Evolutionary conservation across 2,888 invertebrate genomes (phyloP).

Genomic region (Catocala fraxini): DNA sequence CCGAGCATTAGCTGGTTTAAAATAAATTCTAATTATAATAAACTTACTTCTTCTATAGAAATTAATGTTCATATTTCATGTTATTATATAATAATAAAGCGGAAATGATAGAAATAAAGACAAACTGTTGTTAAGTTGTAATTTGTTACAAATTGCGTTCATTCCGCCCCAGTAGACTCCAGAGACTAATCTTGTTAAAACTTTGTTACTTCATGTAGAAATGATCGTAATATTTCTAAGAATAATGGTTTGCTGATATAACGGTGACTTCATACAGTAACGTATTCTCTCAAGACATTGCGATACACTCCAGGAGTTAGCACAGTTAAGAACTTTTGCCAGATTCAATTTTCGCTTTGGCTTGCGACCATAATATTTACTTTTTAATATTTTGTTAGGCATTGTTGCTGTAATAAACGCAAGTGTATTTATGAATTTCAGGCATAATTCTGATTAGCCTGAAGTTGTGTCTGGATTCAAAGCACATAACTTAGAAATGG

Average conservation of each 20-base stretch:
- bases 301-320: conserved; percentile 2
- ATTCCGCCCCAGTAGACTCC: conserved; percentile 54
- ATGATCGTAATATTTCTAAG: conserved; percentile 32
- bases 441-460: no score
- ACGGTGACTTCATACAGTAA: conserved; percentile 1
- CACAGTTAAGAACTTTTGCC: no score
- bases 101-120: conserved; percentile 47
- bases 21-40: no score
- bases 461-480: no score
- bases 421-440: no score
- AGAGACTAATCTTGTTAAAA: conserved; percentile 61
- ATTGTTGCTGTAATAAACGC: no score
- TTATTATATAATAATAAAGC: conserved; percentile 22
- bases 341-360: no score
- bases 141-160: conserved; percentile 62
- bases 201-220: conserved; percentile 38
- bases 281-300: conserved; percentile 1
- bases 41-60: neutral
- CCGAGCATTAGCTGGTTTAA: no score
- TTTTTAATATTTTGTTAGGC: no score
- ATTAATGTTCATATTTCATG: no score
- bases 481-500: no score
- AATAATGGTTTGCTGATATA: conserved; percentile 27
- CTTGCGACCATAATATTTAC: no score
- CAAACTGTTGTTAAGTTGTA: conserved; percentile 52